These are phyloP conservation scores for Cyprinella venusta DNA, from an alignment of 2,797 vertebrate genomes.

Conservation along the genomic window DNA sequence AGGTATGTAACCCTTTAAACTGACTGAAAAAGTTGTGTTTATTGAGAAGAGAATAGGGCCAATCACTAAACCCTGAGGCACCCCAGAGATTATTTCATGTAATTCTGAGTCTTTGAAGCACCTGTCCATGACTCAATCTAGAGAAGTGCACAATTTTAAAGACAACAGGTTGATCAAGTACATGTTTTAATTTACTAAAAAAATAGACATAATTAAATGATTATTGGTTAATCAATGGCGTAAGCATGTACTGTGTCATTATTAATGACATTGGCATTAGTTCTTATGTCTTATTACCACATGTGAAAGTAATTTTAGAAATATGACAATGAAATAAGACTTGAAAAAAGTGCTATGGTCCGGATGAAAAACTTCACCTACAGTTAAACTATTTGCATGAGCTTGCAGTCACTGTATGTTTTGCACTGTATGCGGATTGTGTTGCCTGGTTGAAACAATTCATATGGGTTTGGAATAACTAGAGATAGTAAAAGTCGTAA, in stretches of 20 bases:
- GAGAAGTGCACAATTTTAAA: not conserved
- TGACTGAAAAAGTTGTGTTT: not conserved
- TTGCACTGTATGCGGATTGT: no score
- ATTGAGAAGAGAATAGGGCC: not conserved
- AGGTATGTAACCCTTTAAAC: no score
- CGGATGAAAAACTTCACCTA: not conserved
- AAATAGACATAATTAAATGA: not conserved
- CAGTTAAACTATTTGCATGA: not conserved
- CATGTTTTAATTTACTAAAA: not conserved
- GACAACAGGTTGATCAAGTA: not conserved
- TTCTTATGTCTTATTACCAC: not conserved
- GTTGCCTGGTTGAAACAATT: no score
- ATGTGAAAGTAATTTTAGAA: not conserved
- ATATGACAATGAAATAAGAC: not conserved
- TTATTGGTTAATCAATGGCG: not conserved
- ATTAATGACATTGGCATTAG: not conserved
- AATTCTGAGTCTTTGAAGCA: not conserved
- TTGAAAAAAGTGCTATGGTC: not conserved
- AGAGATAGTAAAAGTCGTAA: no score
- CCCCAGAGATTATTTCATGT: not conserved
- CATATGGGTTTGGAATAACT: not conserved
- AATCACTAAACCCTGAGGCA: not conserved
- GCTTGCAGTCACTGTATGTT: no score
- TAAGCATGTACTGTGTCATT: not conserved
- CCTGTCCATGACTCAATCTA: not conserved